phyloP scores from a whole-genome alignment of 2,888 invertebrate genomes.

The Megaustenia siamemsis region DNA sequence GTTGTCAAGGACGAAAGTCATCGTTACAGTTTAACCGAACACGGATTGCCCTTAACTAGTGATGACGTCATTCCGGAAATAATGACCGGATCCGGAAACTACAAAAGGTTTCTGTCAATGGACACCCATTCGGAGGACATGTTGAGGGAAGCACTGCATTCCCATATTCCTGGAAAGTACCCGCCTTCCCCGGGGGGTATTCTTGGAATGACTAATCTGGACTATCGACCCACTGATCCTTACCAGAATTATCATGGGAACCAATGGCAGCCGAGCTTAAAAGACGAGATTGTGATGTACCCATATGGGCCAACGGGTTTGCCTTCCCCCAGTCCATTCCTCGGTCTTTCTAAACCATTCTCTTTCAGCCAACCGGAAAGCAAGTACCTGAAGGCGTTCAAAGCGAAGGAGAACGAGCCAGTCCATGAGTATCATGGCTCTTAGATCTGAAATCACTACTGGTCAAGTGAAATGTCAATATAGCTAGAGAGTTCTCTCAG shows the following conservation, averaged over 20 bases:
- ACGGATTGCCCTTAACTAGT: conserved; percentile 53
- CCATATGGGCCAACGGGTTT: conserved; percentile 56
- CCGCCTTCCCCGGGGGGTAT: conserved; percentile 26
- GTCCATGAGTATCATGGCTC: conserved; percentile 44
- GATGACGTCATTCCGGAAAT: conserved; percentile 54
- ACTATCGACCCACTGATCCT: conserved; percentile 29
- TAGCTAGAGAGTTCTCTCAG: no score
- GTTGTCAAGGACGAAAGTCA: conserved; percentile 48
- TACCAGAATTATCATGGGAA: conserved; percentile 42
- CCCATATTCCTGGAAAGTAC: conserved; percentile 16
- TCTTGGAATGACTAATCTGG: conserved; percentile 51
- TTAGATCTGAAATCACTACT: neutral
- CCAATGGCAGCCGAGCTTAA: conserved; percentile 44
- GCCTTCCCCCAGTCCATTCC: conserved; percentile 55
- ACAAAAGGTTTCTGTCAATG: conserved; percentile 64
- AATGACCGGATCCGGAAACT: conserved; percentile 65
- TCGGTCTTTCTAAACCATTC: conserved; percentile 58
- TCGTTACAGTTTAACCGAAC: conserved; percentile 62
- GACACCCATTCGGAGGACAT: conserved; percentile 62
- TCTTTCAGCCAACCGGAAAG: conserved; percentile 51
- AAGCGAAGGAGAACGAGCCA: conserved; percentile 52
- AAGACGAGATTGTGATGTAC: conserved; percentile 56
- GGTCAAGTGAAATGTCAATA: no score
- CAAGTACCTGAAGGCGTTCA: conserved; percentile 56
- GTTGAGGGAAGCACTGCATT: conserved; percentile 49